Percentiles rank a stretch among this genome's conserved stretches.
Evolutionary conservation across 2,888 invertebrate species (phyloP).

Genomic region (Entomobrya proxima): DNA sequence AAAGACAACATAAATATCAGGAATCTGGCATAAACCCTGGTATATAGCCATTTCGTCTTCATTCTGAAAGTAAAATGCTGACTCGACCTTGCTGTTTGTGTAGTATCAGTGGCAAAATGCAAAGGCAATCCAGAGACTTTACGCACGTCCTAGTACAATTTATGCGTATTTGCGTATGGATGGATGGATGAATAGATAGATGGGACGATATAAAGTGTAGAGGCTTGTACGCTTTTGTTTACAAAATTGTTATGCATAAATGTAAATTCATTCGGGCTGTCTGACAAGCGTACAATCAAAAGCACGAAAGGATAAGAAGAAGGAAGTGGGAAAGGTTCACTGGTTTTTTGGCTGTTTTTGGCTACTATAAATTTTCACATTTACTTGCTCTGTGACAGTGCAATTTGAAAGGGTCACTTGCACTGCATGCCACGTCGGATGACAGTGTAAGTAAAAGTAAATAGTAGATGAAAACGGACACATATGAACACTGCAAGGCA

Average conservation of each 20-base stretch:
- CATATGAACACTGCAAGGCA: too few relatives aligned
- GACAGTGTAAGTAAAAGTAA: too few relatives aligned
- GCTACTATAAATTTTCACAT: background rate
- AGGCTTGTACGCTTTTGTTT: background rate
- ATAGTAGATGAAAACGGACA: too few relatives aligned
- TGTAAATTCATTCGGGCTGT: constrained; percentile 41
- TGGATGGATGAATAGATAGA: background rate
- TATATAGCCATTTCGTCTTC: background rate
- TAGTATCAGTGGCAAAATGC: background rate
- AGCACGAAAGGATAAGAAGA: background rate
- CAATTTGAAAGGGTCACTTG: too few relatives aligned
- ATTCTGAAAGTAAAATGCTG: background rate
- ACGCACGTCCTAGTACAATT: constrained; percentile 10
- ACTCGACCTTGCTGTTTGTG: constrained; percentile 16
- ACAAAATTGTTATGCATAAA: constrained; percentile 41
- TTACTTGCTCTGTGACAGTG: background rate
- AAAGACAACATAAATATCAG: background rate
- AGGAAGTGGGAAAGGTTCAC: background rate
- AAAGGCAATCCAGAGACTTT: background rate
- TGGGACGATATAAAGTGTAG: background rate
- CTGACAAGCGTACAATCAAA: constrained; percentile 3
- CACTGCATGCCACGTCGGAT: too few relatives aligned
- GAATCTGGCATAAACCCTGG: background rate
- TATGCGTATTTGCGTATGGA: background rate
- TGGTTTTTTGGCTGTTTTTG: background rate